Evolutionary conservation across 1,140 invertebrate species (phyloP).

Genomic region (Hylaeus anthracinus): DNA sequence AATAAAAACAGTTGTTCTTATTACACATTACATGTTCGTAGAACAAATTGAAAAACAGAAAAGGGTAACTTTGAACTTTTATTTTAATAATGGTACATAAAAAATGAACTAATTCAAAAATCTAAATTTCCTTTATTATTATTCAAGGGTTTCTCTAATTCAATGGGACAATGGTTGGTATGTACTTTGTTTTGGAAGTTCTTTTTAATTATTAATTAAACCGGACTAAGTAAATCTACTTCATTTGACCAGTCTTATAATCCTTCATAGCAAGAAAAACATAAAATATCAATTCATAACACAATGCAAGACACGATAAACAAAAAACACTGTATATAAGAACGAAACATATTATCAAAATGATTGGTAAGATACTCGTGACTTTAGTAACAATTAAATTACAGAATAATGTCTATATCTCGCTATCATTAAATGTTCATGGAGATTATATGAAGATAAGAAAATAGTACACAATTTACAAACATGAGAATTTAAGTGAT

Average conservation of each 20-base stretch:
- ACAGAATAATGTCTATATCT: slow-evolving; percentile 14
- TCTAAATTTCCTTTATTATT: slow-evolving; percentile 45
- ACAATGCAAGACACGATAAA: slow-evolving; percentile 27
- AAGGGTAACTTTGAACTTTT: slow-evolving; percentile 28
- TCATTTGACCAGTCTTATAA: slow-evolving; percentile 40
- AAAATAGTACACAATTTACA: slow-evolving; percentile 18
- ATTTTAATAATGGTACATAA: neutral
- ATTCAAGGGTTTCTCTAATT: slow-evolving; percentile 20
- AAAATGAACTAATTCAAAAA: slow-evolving; percentile 29
- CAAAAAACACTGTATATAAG: slow-evolving; percentile 22
- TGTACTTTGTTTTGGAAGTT: slow-evolving; percentile 19
- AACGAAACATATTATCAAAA: slow-evolving; percentile 14
- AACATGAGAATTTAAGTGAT: slow-evolving; percentile 6
- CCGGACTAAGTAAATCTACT: slow-evolving; percentile 21
- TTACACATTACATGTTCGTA: neutral
- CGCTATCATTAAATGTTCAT: neutral
- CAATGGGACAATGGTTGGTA: slow-evolving; percentile 15
- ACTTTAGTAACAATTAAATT: slow-evolving; percentile 11
- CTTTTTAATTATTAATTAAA: slow-evolving; percentile 29
- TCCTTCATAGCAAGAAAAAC: slow-evolving; percentile 25
- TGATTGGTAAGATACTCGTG: neutral
- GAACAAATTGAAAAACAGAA: slow-evolving; percentile 4
- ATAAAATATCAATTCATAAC: slow-evolving; percentile 26
- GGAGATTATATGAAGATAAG: slow-evolving; percentile 13
- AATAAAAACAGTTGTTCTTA: slow-evolving; percentile 14